Conservation (phyloP, 2,888 invertebrate species). For the Limnephilus lunatus region DNA sequence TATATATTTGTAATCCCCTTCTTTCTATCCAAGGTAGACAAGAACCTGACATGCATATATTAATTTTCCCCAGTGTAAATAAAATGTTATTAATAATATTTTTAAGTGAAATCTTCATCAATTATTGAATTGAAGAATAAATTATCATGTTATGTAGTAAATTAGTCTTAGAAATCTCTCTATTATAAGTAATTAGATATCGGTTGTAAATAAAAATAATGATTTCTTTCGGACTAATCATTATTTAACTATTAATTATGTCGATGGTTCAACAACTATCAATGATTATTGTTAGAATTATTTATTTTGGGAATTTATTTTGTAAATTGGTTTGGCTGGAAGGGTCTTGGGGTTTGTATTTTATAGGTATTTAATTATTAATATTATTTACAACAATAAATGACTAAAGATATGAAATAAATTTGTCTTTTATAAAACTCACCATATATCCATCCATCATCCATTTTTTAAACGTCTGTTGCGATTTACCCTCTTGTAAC, state of each 20-base stretch:
- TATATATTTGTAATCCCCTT: neutral
- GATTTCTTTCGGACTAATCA: neutral
- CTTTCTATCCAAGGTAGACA: neutral
- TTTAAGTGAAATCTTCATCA: neutral
- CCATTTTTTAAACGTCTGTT: neutral
- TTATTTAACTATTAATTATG: neutral
- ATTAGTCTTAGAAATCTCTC: conserved; percentile 33
- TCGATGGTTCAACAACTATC: neutral
- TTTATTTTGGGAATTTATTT: conserved; percentile 38
- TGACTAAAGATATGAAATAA: neutral
- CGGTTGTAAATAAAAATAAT: conserved; percentile 9
- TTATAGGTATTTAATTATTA: neutral
- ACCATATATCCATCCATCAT: neutral
- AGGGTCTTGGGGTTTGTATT: conserved; percentile 19
- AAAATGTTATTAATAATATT: neutral
- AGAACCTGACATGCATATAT: neutral
- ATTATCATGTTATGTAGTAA: neutral
- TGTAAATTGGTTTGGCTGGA: conserved; percentile 30
- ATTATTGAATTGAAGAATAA: neutral
- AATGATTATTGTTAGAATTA: neutral
- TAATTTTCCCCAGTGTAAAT: neutral
- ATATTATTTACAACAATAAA: neutral
- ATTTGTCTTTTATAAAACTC: neutral
- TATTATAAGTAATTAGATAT: neutral
- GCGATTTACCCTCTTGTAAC: neutral